A percentile compares a stretch with the other conserved stretches of the same genome.
Conservation (phyloP, 2,113 vertebrate genomes). For the Dasypus novemcinctus region DNA sequence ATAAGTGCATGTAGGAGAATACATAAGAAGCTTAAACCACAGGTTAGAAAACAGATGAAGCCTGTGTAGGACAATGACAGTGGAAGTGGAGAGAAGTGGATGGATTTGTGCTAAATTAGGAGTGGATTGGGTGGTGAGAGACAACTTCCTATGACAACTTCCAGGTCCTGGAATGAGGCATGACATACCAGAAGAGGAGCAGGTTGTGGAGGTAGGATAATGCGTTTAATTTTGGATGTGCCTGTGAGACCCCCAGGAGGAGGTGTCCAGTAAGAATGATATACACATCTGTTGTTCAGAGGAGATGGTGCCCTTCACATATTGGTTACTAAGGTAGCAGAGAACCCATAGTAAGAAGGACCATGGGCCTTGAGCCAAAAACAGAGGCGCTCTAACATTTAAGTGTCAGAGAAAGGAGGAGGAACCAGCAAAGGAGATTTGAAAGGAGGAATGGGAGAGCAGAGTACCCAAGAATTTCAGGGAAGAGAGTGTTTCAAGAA, state of each 20-base stretch:
- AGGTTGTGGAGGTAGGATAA: background rate
- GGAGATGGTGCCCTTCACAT: background rate
- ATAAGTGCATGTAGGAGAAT: background rate
- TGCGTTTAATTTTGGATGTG: background rate
- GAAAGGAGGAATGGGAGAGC: background rate
- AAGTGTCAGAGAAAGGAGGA: background rate
- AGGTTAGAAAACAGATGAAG: background rate
- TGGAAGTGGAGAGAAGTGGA: background rate
- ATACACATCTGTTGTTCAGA: background rate
- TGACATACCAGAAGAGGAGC: background rate
- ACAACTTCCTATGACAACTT: too few relatives aligned
- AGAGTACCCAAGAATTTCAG: background rate
- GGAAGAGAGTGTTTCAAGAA: background rate
- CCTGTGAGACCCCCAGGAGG: background rate
- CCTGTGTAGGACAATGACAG: background rate
- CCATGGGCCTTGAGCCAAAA: background rate
- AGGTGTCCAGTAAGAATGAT: background rate
- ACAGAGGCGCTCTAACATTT: background rate
- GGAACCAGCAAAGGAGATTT: background rate
- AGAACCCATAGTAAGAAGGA: background rate
- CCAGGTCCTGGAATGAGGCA: background rate
- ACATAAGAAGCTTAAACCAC: background rate
- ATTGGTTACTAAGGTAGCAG: background rate
- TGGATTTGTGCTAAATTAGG: background rate
- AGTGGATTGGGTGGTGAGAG: background rate